These are phyloP conservation scores for Trichonephila inaurata DNA, from an alignment of 1,140 invertebrate species.

Conservation along the genomic window DNA sequence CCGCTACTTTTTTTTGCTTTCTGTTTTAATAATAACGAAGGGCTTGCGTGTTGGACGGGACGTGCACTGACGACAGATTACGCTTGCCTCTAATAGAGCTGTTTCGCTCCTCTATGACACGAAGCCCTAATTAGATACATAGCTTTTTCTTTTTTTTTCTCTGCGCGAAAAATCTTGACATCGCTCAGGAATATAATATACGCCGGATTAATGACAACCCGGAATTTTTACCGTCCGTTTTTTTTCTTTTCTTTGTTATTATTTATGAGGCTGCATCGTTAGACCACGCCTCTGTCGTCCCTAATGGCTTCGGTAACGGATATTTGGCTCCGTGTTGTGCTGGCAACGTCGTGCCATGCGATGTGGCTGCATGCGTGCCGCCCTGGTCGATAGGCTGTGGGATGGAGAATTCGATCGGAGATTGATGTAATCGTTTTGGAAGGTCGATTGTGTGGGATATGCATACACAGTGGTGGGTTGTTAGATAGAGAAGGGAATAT, in stretches of 20 bases:
- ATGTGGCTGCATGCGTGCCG: background rate
- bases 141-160: no score
- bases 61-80: conserved; percentile 58
- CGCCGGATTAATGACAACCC: conserved; percentile 54
- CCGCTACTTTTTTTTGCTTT: background rate
- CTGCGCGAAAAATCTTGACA: conserved; percentile 37
- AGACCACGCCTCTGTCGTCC: conserved; percentile 44
- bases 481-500: background rate
- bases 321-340: background rate
- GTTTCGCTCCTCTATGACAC: conserved; percentile 2
- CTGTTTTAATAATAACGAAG: conserved; percentile 60
- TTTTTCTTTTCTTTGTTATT: conserved; percentile 41
- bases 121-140: conserved; percentile 46
- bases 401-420: background rate
- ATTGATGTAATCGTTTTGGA: conserved; percentile 34
- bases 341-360: conserved; percentile 27
- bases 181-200: conserved; percentile 1
- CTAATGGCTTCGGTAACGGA: conserved; percentile 62
- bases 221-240: conserved; percentile 37
- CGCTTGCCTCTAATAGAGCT: conserved; percentile 52
- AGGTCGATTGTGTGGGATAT: background rate
- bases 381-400: background rate
- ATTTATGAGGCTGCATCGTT: conserved; percentile 24
- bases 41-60: conserved; percentile 18
- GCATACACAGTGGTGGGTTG: background rate